Evolutionary conservation across 2,888 invertebrate genomes (phyloP), one percentile per base, ranked within the genome.

Genomic region (Sabellastarte sp.): DNA sequence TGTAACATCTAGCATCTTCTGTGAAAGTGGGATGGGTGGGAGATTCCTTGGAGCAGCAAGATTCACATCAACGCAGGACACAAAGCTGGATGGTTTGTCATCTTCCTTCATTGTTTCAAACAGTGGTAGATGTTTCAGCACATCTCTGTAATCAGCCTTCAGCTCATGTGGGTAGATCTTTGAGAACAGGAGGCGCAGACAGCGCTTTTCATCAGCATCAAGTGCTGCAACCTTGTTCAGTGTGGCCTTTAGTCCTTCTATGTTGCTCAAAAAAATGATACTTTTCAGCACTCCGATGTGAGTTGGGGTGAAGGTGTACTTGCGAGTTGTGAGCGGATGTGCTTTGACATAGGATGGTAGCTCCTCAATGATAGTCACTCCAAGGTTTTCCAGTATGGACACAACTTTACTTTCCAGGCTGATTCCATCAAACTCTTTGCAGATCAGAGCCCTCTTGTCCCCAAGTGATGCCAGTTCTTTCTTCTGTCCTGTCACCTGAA

Each of bases 81-180:
- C 65, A 41, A 68, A 71, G 3, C 60, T 32, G 2, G 56, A n/a
- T 20, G 32, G 24, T 0, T 33, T 50, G 10, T 59, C 63, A 32
- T 61, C 60, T 3, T 60, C 60, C n/a, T 58, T 57, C 31, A 70
- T 60, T 15, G 69, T 70, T 53, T 73, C 72, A 58, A 73, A 72
- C 31, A 73, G 57, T 3, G 71, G 70, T n/a, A 73, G 64, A 28
- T 61, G 32, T 31, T 32, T 50, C 24, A 73, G 62, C 20, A 73
- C 30, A 1, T 50, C 31, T 10, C n/a, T 33, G 53, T 61, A 60
- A 1, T 66, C 64, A 5, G 41, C 29, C n/a, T 52, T 51, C 61
- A 70, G 31, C 60, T 72, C 69, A 31, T 65, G 61, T 3, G 51
- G 32, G 1, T 68, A 69, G 50, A 69, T 58, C 41, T 68, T 67